A percentile compares a stretch with the other conserved stretches of the same genome.
Conservation (phyloP, 2,113 vertebrate genomes). For the Gnathonemus longibarbis region DNA sequence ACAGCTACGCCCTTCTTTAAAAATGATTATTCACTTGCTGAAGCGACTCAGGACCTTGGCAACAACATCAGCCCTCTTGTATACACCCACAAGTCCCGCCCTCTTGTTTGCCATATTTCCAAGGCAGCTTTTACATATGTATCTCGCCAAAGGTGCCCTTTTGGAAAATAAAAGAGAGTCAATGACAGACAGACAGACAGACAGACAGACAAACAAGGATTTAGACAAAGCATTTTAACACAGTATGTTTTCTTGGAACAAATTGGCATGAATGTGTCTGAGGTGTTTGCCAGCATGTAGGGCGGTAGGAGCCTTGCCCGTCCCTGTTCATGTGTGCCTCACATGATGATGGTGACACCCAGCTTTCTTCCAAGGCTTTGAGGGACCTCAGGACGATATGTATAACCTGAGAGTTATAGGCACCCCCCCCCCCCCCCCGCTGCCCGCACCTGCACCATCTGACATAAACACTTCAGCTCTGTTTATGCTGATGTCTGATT, state of each 20-base stretch:
- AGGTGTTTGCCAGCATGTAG: not conserved
- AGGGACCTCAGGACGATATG: not conserved
- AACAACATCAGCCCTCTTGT: not conserved
- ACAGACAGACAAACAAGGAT: not conserved
- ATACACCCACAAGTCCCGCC: not conserved
- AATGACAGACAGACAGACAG: not conserved
- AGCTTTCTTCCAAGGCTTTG: not conserved
- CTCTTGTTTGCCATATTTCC: not conserved
- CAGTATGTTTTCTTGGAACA: not conserved
- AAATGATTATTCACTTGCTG: not conserved
- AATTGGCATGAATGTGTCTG: not conserved
- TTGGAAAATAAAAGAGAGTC: not conserved
- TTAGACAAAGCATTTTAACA: not conserved
- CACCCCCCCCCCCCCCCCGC: not conserved
- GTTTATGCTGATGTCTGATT: not conserved
- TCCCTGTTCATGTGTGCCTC: not conserved
- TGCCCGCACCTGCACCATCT: not conserved
- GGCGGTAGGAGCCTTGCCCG: not conserved
- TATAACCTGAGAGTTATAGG: not conserved
- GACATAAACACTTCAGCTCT: not conserved
- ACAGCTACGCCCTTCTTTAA: not conserved
- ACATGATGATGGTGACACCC: not conserved
- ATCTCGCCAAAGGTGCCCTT: not conserved
- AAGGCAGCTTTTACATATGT: not conserved
- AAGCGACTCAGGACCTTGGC: not conserved